Percentiles rank a stretch among this genome's conserved stretches.
phyloP scores from a whole-genome alignment of 2,888 invertebrate genomes.

The Meteorus cinctellus region DNA sequence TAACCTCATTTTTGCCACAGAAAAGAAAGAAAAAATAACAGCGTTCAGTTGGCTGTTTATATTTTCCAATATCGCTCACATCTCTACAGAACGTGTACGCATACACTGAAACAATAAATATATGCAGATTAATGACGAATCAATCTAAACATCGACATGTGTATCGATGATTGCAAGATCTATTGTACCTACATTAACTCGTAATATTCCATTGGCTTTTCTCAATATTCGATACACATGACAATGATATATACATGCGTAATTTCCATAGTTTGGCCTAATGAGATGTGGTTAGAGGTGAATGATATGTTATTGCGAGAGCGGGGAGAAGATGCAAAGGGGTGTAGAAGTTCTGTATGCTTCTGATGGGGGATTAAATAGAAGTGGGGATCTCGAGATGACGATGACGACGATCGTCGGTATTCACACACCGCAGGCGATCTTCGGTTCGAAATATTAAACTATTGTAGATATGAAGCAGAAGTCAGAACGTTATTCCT shows the following conservation, averaged over 20 bases:
- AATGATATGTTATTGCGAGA: constrained; percentile 2
- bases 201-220: constrained; percentile 23
- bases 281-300: constrained; percentile 30
- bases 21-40: background rate
- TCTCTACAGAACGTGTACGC: background rate
- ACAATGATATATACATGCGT: constrained; percentile 10
- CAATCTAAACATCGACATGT: background rate
- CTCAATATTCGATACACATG: background rate
- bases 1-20: constrained; percentile 7
- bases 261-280: constrained; percentile 28
- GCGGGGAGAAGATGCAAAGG: background rate
- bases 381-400: background rate
- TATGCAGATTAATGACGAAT: background rate
- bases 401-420: background rate
- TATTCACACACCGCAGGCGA: background rate
- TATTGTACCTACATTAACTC: background rate
- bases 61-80: background rate
- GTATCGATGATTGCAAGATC: background rate
- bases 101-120: background rate
- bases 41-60: background rate
- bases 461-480: constrained; percentile 14
- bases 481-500: constrained; percentile 34
- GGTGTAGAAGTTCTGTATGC: background rate
- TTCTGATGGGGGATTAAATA: background rate
- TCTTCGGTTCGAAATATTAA: constrained; percentile 39